Conservation (phyloP, 2,113 vertebrate species). For the Platysternon megacephalum region DNA sequence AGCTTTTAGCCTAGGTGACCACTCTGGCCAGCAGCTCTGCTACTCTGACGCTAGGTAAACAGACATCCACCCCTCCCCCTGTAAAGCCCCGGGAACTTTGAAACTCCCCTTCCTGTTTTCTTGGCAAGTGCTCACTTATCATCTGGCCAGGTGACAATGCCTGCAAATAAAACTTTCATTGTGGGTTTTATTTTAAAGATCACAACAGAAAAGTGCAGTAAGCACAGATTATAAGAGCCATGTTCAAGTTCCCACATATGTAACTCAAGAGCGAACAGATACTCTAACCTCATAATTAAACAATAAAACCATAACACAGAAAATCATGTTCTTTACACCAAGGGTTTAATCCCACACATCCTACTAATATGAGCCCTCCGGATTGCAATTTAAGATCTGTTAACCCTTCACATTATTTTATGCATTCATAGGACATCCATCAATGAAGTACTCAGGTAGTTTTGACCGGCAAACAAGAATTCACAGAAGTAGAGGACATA, state of each 20-base stretch:
- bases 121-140: too few relatives aligned
- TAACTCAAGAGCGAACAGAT: background rate
- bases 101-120: too few relatives aligned
- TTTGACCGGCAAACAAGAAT: background rate
- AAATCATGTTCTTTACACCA: background rate
- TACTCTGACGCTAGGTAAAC: too few relatives aligned
- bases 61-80: too few relatives aligned
- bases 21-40: too few relatives aligned
- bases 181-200: background rate
- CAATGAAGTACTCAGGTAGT: background rate
- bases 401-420: background rate
- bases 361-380: background rate
- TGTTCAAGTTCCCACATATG: background rate
- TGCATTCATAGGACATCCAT: background rate
- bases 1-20: too few relatives aligned
- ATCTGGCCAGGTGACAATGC: too few relatives aligned
- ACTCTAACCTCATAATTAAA: background rate
- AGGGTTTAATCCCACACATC: background rate
- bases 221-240: background rate
- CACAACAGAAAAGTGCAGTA: background rate
- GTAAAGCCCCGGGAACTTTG: too few relatives aligned
- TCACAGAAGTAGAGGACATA: background rate
- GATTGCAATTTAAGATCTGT: background rate
- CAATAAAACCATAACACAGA: background rate
- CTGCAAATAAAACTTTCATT: background rate